Percentiles rank a stretch among this genome's conserved stretches.
Evolutionary conservation across 2,797 vertebrate species (phyloP).

Genomic region (Antennarius maculatus): DNA sequence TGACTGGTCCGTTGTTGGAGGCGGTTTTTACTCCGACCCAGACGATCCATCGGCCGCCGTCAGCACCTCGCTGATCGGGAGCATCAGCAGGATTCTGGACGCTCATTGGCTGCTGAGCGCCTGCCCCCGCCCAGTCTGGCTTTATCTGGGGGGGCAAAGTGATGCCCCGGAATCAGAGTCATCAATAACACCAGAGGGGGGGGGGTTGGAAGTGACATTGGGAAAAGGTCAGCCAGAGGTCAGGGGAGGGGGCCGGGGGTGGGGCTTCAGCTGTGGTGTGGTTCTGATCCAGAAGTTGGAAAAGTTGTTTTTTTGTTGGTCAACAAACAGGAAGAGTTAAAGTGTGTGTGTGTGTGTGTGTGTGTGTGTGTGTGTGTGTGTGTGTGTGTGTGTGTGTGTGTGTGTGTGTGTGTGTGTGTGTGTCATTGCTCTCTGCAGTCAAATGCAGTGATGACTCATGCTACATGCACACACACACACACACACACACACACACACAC

Average conservation of each 20-base stretch:
- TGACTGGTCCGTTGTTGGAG: too few relatives aligned
- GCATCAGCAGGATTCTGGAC: not conserved
- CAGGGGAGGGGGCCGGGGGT: too few relatives aligned
- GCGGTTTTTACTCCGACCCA: too few relatives aligned
- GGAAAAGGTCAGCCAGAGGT: slow-evolving; percentile 50
- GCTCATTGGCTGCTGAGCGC: not conserved
- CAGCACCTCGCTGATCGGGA: too few relatives aligned
- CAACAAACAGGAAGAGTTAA: too few relatives aligned
- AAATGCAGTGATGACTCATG: slow-evolving; percentile 86
- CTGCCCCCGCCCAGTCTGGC: not conserved
- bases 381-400: too few relatives aligned
- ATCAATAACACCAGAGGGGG: slow-evolving; percentile 34
- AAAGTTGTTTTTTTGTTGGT: too few relatives aligned
- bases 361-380: too few relatives aligned
- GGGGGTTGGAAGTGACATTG: slow-evolving; percentile 50
- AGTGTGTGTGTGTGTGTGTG: too few relatives aligned
- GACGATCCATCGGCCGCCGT: too few relatives aligned
- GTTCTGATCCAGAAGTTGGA: not conserved
- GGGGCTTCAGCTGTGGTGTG: not conserved
- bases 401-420: slow-evolving; percentile 18
- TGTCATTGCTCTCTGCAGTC: slow-evolving; percentile 65
- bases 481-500: slow-evolving; percentile 55
- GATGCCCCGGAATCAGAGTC: slow-evolving; percentile 40
- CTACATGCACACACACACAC: slow-evolving; percentile 51
- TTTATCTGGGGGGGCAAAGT: slow-evolving; percentile 19